phyloP scores from a whole-genome alignment of 2,797 vertebrate genomes.

The Acanthurus leucopareius region DNA sequence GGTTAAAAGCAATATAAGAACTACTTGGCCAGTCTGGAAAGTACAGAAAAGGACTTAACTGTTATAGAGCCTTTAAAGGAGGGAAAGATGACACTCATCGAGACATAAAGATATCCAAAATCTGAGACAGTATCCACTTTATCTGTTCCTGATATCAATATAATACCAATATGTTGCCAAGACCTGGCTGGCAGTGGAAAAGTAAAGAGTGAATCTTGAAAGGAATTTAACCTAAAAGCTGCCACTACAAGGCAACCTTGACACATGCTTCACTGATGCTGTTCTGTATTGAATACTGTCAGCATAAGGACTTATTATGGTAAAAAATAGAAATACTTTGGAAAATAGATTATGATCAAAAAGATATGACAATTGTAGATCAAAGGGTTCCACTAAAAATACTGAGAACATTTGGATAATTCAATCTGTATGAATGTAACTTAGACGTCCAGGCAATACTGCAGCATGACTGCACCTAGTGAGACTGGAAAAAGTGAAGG shows the following conservation, averaged over 20 bases:
- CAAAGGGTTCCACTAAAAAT: background rate
- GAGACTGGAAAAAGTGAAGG: conserved; percentile 21
- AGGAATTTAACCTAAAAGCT: conserved; percentile 39
- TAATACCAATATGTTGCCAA: too few species aligned
- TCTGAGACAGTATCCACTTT: too few species aligned
- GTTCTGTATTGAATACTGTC: conserved; percentile 3
- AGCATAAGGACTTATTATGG: background rate
- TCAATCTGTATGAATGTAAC: background rate
- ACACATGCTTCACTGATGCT: conserved; percentile 7
- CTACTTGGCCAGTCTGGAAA: too few species aligned
- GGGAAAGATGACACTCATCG: too few species aligned
- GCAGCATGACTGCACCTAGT: background rate
- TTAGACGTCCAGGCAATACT: background rate
- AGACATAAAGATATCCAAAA: too few species aligned
- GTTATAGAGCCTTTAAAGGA: too few species aligned
- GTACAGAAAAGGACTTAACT: too few species aligned
- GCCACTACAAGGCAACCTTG: conserved; percentile 19
- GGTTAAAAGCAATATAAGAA: too few species aligned
- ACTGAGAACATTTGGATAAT: conserved; percentile 6
- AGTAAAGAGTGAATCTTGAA: conserved; percentile 32
- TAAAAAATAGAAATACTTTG: background rate
- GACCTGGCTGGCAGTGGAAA: background rate
- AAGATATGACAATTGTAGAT: background rate
- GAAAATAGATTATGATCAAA: background rate
- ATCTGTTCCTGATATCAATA: too few species aligned